Evolutionary conservation across 2,113 vertebrate genomes (phyloP).

Genomic region (Chamaetylas fuelleborni): DNA sequence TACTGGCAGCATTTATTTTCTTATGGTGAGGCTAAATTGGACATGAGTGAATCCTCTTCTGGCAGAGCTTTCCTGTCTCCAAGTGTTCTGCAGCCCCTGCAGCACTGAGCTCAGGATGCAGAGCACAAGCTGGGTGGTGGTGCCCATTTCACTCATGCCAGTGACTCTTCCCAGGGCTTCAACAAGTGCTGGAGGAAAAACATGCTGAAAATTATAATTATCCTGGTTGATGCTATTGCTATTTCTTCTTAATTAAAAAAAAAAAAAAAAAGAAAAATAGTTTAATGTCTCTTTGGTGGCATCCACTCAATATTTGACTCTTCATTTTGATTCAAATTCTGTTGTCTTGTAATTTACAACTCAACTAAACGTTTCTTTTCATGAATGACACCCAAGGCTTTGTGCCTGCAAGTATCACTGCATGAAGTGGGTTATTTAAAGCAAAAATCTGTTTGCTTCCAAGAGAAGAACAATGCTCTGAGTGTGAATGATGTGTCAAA

Average conservation of each 20-base stretch:
- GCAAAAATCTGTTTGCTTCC: conserved; percentile 14
- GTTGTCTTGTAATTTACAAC: neutral
- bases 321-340: neutral
- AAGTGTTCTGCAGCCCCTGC: neutral
- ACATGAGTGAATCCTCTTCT: neutral
- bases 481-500: conserved; percentile 24
- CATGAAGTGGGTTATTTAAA: conserved; percentile 10
- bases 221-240: neutral
- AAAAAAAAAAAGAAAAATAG: neutral
- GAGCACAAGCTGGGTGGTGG: neutral
- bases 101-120: neutral
- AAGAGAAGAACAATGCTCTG: conserved; percentile 2
- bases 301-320: neutral
- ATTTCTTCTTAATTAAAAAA: neutral
- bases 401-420: neutral
- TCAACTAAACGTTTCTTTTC: neutral
- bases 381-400: conserved; percentile 12
- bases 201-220: neutral
- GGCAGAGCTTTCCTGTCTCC: neutral
- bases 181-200: neutral
- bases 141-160: neutral
- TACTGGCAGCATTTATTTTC: neutral
- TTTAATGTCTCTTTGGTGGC: neutral
- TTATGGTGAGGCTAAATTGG: neutral
- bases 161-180: neutral